These are phyloP conservation scores for Pyralis farinalis DNA, from an alignment of 2,888 invertebrate genomes.

Conservation along the genomic window DNA sequence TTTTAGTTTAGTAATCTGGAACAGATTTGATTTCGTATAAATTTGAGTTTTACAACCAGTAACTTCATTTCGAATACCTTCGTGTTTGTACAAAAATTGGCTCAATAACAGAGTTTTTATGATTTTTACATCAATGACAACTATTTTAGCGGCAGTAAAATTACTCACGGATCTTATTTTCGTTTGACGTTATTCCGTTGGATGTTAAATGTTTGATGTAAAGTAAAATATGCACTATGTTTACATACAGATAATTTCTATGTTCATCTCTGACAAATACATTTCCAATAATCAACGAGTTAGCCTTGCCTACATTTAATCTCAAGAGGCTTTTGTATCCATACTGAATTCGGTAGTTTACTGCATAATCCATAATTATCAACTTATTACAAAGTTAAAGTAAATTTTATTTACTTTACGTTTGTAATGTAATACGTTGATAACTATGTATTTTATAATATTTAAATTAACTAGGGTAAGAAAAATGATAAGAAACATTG, in stretches of 20 bases:
- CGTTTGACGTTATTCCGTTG: constrained; percentile 2
- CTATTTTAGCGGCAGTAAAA: constrained; percentile 31
- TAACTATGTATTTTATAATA: too few relatives aligned
- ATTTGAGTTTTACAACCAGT: not conserved
- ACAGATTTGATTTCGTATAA: constrained; percentile 18
- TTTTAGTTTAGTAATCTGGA: constrained; percentile 17
- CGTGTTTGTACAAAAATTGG: constrained; percentile 37
- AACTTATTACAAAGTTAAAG: too few relatives aligned
- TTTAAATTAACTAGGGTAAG: too few relatives aligned
- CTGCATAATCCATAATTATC: too few relatives aligned
- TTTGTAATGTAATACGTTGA: too few relatives aligned
- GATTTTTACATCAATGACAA: constrained; percentile 38
- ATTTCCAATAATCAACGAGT: too few relatives aligned
- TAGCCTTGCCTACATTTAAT: too few relatives aligned
- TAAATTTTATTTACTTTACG: too few relatives aligned
- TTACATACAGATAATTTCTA: not conserved
- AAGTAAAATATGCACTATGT: constrained; percentile 3
- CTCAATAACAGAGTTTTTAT: constrained; percentile 47
- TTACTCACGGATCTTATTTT: constrained; percentile 19
- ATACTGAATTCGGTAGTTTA: too few relatives aligned
- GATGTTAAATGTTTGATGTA: not conserved
- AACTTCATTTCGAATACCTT: constrained; percentile 2
- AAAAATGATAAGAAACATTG: too few relatives aligned
- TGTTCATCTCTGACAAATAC: too few relatives aligned
- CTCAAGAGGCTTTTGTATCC: too few relatives aligned